Evolutionary conservation across 2,113 vertebrate species (phyloP).

Genomic region (Hypanus sabinus): DNA sequence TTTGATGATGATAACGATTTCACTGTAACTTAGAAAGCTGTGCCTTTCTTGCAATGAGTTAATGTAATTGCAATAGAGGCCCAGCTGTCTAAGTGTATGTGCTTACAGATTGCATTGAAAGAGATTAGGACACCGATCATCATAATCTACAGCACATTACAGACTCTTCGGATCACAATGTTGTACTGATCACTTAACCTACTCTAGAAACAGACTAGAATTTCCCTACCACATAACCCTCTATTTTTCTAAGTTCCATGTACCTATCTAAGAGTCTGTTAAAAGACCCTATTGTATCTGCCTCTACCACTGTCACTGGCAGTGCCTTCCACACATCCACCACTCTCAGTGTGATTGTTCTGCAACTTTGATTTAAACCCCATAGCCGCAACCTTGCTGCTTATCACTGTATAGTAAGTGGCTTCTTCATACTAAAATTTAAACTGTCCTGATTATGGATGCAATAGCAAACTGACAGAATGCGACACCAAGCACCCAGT

Average conservation of each 20-base stretch:
- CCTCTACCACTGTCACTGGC: too few species aligned
- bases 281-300: too few species aligned
- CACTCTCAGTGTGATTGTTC: not conserved
- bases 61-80: too few species aligned
- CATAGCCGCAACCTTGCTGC: not conserved
- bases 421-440: not conserved
- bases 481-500: not conserved
- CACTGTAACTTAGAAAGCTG: not conserved
- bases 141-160: too few species aligned
- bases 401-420: not conserved
- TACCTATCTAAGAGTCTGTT: too few species aligned
- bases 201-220: too few species aligned
- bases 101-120: not conserved
- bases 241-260: too few species aligned
- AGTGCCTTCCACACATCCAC: too few species aligned
- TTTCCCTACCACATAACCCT: too few species aligned
- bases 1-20: not conserved
- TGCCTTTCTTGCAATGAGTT: too few species aligned
- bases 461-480: not conserved
- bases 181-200: too few species aligned
- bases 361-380: not conserved
- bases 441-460: slow-evolving; percentile 1
- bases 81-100: not conserved
- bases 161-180: too few species aligned
- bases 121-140: not conserved